Conservation (phyloP, 2,888 invertebrate genomes). For the Biston stratarius region DNA sequence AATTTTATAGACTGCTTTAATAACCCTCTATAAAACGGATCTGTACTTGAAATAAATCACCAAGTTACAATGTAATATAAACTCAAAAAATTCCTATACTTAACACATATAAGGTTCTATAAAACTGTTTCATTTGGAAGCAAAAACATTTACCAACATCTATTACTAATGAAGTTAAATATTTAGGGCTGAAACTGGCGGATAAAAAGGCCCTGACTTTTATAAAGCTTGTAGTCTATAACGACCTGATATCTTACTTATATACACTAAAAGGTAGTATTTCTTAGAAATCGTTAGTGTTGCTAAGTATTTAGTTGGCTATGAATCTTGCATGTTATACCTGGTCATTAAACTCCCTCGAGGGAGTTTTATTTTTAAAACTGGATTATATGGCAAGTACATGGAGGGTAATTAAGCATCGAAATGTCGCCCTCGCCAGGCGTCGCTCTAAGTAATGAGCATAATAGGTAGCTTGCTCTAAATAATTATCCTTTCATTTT, state of each 20-base stretch:
- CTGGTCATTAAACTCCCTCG: constrained; percentile 57
- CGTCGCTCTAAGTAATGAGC: constrained; percentile 72
- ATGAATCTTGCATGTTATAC: constrained; percentile 1
- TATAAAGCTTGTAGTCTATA: too few species aligned
- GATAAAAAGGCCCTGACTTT: too few species aligned
- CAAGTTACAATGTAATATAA: constrained; percentile 25
- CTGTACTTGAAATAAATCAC: constrained; percentile 26
- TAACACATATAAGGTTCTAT: too few species aligned
- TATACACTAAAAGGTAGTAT: too few species aligned
- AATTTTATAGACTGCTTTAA: constrained; percentile 39
- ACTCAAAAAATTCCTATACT: neutral
- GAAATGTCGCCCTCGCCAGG: constrained; percentile 71
- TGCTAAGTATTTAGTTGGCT: constrained; percentile 51
- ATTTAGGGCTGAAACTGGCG: too few species aligned
- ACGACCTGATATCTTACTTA: neutral
- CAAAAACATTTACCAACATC: too few species aligned
- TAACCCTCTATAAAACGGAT: constrained; percentile 23
- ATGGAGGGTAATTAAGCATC: constrained; percentile 77
- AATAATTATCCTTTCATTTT: constrained; percentile 42
- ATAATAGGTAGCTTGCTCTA: constrained; percentile 48
- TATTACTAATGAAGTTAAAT: too few species aligned
- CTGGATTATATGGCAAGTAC: constrained; percentile 70
- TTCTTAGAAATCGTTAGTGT: constrained; percentile 6
- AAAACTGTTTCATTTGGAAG: too few species aligned
- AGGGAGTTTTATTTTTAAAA: constrained; percentile 68